These are phyloP conservation scores for Odontamblyopus rebecca DNA, from an alignment of 2,797 vertebrate genomes.

Conservation along the genomic window DNA sequence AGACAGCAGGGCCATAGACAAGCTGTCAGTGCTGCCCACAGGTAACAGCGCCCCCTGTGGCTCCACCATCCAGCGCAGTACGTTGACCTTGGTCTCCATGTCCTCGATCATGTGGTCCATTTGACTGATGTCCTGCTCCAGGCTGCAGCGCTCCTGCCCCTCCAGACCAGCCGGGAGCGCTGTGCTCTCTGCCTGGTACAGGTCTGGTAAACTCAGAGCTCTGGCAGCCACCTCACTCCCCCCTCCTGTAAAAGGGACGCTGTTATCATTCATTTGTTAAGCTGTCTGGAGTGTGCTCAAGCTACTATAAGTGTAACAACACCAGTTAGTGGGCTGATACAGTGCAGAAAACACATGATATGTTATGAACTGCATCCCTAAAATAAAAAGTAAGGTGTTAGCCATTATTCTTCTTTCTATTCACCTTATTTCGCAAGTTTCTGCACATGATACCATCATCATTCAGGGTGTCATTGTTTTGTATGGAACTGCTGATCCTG, in stretches of 20 bases:
- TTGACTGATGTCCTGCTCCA: constrained; percentile 73
- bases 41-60: constrained; percentile 57
- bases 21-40: constrained; percentile 66
- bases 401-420: too few relatives aligned
- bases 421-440: too few relatives aligned
- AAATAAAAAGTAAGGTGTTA: too few relatives aligned
- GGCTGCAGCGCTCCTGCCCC: constrained; percentile 60
- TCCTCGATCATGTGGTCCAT: constrained; percentile 70
- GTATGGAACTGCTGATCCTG: too few relatives aligned
- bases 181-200: constrained; percentile 42
- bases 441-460: too few relatives aligned
- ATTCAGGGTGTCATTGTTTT: too few relatives aligned
- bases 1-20: constrained; percentile 66
- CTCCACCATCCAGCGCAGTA: constrained; percentile 75
- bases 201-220: constrained; percentile 69
- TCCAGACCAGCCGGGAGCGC: constrained; percentile 55
- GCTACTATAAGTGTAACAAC: too few relatives aligned
- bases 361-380: too few relatives aligned
- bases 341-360: too few relatives aligned
- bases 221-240: constrained; percentile 69
- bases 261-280: not conserved
- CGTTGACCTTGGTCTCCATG: constrained; percentile 78
- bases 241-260: constrained; percentile 53
- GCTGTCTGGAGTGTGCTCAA: not conserved
- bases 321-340: too few relatives aligned